Base-by-base conservation (phyloP, 2,113 vertebrate genomes). In the Romanogobio albipinnatus region DNA sequence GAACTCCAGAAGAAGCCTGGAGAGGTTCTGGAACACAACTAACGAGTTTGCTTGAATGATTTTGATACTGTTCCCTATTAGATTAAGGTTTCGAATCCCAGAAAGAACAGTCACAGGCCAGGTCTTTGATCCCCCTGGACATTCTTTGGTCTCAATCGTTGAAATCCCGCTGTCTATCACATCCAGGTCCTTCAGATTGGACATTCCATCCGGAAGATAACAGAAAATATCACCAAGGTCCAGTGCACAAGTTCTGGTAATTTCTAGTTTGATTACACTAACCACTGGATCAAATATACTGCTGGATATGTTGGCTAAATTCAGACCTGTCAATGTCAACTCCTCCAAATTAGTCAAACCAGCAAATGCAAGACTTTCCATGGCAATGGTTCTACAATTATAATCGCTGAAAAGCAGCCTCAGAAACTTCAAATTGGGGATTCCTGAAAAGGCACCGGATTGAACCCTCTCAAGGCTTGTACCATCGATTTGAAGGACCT, bases 11-110 rank as follows among this genome's bases (percentile, higher is more conserved):
- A 8, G 5, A 24, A 90, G 15, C 0, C 81, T 87, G 49, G 85
- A 88, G 36, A 90, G 83, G 51, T 87, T 90, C 56, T 84, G 89
- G 64, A 90, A 90, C 13, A 29, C 36, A 36, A 19, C n/a, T 53
- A 87, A 17, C 4, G 85, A 87, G 5, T 66, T 26, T 13, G 83
- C 29, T 45, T 76, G 64, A 13, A 88, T 85, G 0, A 6, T 75
- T 64, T 70, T 14, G 15, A 90, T 58, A 9, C 19, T n/a, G 68
- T 85, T 88, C 3, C 29, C 26, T 11, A 0, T 4, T 22, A 89
- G 47, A 19, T 78, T 24, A 33, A 89, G 75, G 22, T 53, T 81
- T 61, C 36, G 73, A 53, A 89, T 74, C n/a, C 86, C 59, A 45
- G 87, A 86, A 36, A 90, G 64, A 17, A 87, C 85, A 36, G 19